These are phyloP conservation scores for Malurus elegans DNA, from an alignment of 2,113 vertebrate species.

Conservation along the genomic window DNA sequence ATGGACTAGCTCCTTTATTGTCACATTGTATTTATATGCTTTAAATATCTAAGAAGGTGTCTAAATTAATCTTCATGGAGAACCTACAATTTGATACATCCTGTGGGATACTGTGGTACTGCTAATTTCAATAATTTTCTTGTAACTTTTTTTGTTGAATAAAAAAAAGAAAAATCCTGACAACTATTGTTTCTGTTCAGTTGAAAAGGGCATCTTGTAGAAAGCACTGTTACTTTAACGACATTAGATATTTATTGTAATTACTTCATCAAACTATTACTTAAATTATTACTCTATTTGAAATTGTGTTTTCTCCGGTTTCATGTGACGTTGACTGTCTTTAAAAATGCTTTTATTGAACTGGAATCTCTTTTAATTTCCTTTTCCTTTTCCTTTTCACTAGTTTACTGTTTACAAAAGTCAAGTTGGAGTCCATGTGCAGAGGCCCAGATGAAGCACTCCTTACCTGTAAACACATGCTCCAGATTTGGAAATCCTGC, in stretches of 20 bases:
- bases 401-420: constrained; percentile 95
- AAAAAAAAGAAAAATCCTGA: neutral
- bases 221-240: neutral
- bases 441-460: constrained; percentile 94
- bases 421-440: constrained; percentile 92
- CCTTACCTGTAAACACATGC: constrained; percentile 97
- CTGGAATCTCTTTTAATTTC: neutral
- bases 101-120: neutral
- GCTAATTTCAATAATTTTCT: neutral
- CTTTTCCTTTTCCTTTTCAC: neutral
- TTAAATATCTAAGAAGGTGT: neutral
- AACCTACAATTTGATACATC: neutral
- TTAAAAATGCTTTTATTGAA: neutral
- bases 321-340: neutral
- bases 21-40: neutral
- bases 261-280: neutral
- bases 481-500: constrained; percentile 99
- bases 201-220: neutral
- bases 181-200: neutral
- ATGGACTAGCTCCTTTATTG: neutral
- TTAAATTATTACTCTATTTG: neutral
- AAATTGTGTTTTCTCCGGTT: neutral
- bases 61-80: neutral
- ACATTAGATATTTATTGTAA: neutral
- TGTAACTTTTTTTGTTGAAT: neutral